Conservation (phyloP, 2,113 vertebrate genomes). For the Girardinichthys multiradiatus region DNA sequence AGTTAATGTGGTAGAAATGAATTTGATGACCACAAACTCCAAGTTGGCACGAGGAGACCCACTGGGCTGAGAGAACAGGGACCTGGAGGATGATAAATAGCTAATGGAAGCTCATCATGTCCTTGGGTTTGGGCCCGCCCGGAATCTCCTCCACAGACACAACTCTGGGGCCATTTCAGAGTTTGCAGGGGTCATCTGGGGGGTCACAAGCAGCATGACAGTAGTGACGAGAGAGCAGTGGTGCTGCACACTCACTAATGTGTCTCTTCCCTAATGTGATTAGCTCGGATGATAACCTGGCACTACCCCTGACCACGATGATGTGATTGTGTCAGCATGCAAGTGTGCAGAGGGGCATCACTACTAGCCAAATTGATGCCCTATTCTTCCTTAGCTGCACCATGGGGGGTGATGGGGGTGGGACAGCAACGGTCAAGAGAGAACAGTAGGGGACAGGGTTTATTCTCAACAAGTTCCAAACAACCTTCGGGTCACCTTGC, state of each 20-base stretch:
- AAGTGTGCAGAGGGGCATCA: slow-evolving; percentile 33
- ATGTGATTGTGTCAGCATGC: slow-evolving; percentile 43
- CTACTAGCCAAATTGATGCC: slow-evolving; percentile 63
- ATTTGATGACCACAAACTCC: slow-evolving; percentile 62
- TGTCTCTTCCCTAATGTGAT: slow-evolving; percentile 65
- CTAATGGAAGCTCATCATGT: slow-evolving; percentile 67
- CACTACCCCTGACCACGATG: slow-evolving; percentile 58
- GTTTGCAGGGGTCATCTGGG: slow-evolving; percentile 59
- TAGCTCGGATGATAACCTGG: slow-evolving; percentile 66
- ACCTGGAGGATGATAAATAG: slow-evolving; percentile 57
- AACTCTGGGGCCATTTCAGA: slow-evolving; percentile 23
- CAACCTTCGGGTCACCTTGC: slow-evolving; percentile 73
- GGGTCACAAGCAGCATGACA: slow-evolving; percentile 67
- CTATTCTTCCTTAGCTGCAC: slow-evolving; percentile 59
- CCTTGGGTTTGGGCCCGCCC: slow-evolving; percentile 64
- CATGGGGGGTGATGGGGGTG: slow-evolving; percentile 7
- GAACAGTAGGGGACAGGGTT: background rate
- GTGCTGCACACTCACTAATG: slow-evolving; percentile 70
- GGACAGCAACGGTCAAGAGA: slow-evolving; percentile 12
- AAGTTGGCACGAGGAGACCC: slow-evolving; percentile 61
- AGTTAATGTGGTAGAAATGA: slow-evolving; percentile 76
- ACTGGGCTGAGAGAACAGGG: slow-evolving; percentile 41
- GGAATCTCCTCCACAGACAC: slow-evolving; percentile 32
- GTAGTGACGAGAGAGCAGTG: slow-evolving; percentile 61
- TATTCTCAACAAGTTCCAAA: slow-evolving; percentile 73